Evolutionary conservation across 2,113 vertebrate genomes (phyloP), one percentile per base, ranked within the genome.

Genomic region (Centropristis striata): DNA sequence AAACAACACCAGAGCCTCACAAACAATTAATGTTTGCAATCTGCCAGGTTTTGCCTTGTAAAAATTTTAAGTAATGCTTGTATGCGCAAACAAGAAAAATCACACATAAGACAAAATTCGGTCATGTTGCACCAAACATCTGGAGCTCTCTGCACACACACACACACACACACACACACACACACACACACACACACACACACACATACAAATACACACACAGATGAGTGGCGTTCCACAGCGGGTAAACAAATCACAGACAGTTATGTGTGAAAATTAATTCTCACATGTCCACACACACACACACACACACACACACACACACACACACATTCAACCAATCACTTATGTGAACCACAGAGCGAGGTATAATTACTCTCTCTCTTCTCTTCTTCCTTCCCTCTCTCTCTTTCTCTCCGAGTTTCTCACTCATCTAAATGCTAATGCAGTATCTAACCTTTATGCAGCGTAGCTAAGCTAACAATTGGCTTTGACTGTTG

Each of bases 381-480:
- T n/a, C n/a, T n/a, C n/a, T n/a, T 76, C 80, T 65, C 64, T 51
- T 68, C 18, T 55, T 71, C 73, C 37, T 23, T 58, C 50, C 36
- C 41, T 36, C 50, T 14, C 37, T 54, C 60, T 37, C 41, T 68
- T 49, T 77, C 71, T 60, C 25, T 71, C 60, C 54, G 20, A 57
- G 37, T 74, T 75, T 75, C 84, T 83, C 88, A 21, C 84, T 89
- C 76, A 87, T 90, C 76, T 86, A 89, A 92, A 91, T 86, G 89
- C 91, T 86, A 91, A 91, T 91, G 71, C 49, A 63, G 74, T 50
- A 67, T 68, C 79, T 90, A 88, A 91, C 90, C 90, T 91, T 90
- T 88, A 72, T 73, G 79, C 84, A 42, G 79, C 16, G 20, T 1
- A 20, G 82, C 86, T 87, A 80, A 66, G 75, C 80, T 88, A 90